Evolutionary conservation across 2,888 invertebrate genomes (phyloP), one percentile per base, ranked within the genome.

Genomic region (Omphaloscelis lunosa): DNA sequence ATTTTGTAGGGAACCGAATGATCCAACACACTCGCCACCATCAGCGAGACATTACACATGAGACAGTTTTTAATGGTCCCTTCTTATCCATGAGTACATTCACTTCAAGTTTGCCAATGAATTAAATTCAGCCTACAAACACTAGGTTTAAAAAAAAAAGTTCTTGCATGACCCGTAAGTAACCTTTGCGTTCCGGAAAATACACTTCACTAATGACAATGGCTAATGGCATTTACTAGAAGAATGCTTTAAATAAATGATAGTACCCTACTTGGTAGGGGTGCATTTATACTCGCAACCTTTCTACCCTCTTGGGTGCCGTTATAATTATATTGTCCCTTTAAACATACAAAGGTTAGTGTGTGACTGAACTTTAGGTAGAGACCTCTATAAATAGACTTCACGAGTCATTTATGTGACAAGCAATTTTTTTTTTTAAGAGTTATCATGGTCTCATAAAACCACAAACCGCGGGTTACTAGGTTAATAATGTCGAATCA

Each of bases 231-330:
- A 53, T 45, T 68, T 9, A n/a, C 51, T 56, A 63, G n/a, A 62
- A 81, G 23, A 79, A 68, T 58, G 48, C 51, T 76, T 58, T 58
- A 58, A 63, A 82, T 59, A 82, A 39, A 53, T 77, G 27, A 23
- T 45, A 23, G 34, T 39, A 56, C 39, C 58, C 51, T 41, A 62
- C n/a, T 53, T 51, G 27, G 27, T n/a, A 12, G 39, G 29, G 45
- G 56, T 77, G 63, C 77, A 68, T 59, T 65, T 63, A 53, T 63
- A 77, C 34, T 59, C n/a, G 76, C 53, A 39, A 65, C 58, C 77
- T 65, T 82, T 80, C n/a, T 17, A 77, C 56, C 41, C 68, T 48
- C 82, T 12, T 0, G 83, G 58, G 83, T 77, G 34, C 45, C 58
- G 17, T 80, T 77, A 63, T 41, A 8, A 45, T 23, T n/a, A 39